phyloP scores from a whole-genome alignment of 2,888 invertebrate species.

The Notodonta ziczac region DNA sequence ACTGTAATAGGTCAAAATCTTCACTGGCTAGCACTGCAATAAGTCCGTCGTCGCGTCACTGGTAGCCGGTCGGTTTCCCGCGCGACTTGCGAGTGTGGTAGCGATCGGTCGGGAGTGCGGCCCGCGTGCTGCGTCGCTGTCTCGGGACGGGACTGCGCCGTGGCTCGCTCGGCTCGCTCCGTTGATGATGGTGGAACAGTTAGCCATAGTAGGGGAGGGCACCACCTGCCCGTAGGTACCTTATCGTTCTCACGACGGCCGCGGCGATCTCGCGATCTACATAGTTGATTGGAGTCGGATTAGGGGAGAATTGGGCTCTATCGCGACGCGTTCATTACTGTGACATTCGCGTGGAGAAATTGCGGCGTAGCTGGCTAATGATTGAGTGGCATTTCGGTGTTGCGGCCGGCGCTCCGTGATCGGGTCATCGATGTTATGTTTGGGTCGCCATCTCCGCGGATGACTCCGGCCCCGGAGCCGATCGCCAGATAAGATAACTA shows the following conservation, averaged over 20 bases:
- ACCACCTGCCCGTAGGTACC: constrained; percentile 74
- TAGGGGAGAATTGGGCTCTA: constrained; percentile 70
- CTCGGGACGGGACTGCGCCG: constrained; percentile 72
- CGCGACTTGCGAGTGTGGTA: constrained; percentile 38
- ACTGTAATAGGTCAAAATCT: constrained; percentile 36
- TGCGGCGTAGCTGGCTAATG: constrained; percentile 49
- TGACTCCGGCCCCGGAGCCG: constrained; percentile 51
- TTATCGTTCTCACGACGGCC: constrained; percentile 81
- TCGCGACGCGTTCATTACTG: constrained; percentile 64
- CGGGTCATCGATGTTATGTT: constrained; percentile 71
- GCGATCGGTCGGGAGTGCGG: constrained; percentile 35
- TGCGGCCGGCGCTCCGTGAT: constrained; percentile 44
- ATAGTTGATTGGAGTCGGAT: constrained; percentile 80
- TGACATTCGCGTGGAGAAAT: constrained; percentile 77
- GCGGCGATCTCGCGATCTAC: constrained; percentile 77
- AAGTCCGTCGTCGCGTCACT: constrained; percentile 30
- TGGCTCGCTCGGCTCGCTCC: constrained; percentile 62
- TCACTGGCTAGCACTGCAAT: constrained; percentile 41
- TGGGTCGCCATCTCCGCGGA: constrained; percentile 63
- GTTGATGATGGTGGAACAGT: constrained; percentile 76
- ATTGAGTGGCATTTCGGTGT: constrained; percentile 69
- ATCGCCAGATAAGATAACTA: constrained; percentile 69
- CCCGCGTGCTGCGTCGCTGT: constrained; percentile 70
- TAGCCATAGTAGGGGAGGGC: constrained; percentile 75
- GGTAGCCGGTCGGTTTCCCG: constrained; percentile 39